Conservation (phyloP, 1,140 invertebrate genomes). For the Pygmarrhopalites habei region DNA sequence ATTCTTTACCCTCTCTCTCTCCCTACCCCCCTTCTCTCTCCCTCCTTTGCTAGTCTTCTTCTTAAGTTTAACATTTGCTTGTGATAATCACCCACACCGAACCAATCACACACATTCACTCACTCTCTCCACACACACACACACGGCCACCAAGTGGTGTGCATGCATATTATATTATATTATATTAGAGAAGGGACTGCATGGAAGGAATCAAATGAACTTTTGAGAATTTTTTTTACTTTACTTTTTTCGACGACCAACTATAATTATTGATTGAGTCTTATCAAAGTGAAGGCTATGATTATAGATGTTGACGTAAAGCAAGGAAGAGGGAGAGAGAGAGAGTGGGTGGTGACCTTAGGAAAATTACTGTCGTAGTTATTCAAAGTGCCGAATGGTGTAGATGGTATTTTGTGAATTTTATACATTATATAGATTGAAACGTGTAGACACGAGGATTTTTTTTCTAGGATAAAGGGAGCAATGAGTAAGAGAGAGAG, state of each 20-base stretch:
- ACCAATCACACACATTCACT: not conserved
- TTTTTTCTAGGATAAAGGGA: no score
- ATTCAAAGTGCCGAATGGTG: no score
- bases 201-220: constrained; percentile 15
- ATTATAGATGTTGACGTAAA: constrained; percentile 25
- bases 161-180: no score
- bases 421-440: no score
- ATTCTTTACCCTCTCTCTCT: not conserved
- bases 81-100: not conserved
- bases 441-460: no score
- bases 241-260: no score
- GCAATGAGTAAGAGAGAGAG: no score
- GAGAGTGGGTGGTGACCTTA: not conserved
- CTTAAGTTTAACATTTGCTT: constrained; percentile 4
- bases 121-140: not conserved
- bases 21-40: no score
- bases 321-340: not conserved
- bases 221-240: constrained; percentile 4
- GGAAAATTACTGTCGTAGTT: constrained; percentile 13
- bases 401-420: no score
- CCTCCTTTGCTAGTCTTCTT: no score
- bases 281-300: constrained; percentile 18
- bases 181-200: no score
- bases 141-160: not conserved
- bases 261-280: not conserved